Conservation (phyloP, 2,888 invertebrate species). For the Hirtodrosophila confusa region DNA sequence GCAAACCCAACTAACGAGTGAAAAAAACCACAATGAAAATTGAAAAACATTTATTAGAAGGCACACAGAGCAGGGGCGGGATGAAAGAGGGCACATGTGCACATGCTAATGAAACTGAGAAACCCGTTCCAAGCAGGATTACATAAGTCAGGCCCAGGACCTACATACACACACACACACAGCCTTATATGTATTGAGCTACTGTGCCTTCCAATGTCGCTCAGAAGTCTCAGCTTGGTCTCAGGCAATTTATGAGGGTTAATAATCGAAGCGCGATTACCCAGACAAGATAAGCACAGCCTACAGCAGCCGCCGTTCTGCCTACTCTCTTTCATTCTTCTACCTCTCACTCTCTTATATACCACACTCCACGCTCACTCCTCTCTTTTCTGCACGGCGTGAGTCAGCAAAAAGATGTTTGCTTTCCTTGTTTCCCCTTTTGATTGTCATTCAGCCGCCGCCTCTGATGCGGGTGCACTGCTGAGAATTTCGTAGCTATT, state of each 20-base stretch:
- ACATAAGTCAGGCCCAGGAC: constrained; percentile 48
- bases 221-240: not conserved
- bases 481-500: constrained; percentile 29
- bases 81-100: constrained; percentile 11
- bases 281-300: constrained; percentile 60
- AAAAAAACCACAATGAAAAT: constrained; percentile 64
- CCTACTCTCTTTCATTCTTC: constrained; percentile 32
- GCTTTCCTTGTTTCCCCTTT: not conserved
- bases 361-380: not conserved
- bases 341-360: not conserved
- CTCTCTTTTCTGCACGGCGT: constrained; percentile 12
- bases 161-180: constrained; percentile 6
- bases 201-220: constrained; percentile 19
- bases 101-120: constrained; percentile 62
- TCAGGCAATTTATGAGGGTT: constrained; percentile 65
- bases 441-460: constrained; percentile 6
- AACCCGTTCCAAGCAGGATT: constrained; percentile 46
- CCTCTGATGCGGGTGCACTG: constrained; percentile 60
- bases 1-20: constrained; percentile 26
- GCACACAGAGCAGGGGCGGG: constrained; percentile 6
- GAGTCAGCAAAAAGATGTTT: constrained; percentile 62
- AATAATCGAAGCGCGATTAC: constrained; percentile 76
- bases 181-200: constrained; percentile 2
- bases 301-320: constrained; percentile 12
- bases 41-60: constrained; percentile 76